Conservation (phyloP, 2,888 invertebrate species). For the Danaus chrysippus region DNA sequence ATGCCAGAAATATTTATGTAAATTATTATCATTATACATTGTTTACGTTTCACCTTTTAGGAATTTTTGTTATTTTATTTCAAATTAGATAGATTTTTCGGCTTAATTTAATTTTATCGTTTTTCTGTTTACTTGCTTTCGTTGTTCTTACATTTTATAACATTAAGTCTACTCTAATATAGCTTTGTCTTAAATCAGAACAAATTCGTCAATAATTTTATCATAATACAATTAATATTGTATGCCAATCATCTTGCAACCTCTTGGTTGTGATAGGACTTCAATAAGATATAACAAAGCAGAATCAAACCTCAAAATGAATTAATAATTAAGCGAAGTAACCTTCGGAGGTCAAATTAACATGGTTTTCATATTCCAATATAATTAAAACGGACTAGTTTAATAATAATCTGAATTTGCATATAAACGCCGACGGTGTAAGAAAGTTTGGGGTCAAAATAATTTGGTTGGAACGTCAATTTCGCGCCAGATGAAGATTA, state of each 20-base stretch:
- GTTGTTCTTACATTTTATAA: too few relatives aligned
- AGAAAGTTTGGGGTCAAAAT: slow-evolving; percentile 8
- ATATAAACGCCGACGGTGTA: not conserved
- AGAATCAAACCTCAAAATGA: not conserved
- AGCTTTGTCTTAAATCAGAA: not conserved
- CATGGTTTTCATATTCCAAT: slow-evolving; percentile 2
- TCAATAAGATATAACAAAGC: not conserved
- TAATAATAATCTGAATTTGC: slow-evolving; percentile 6
- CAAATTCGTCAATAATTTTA: not conserved
- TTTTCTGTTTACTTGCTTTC: too few relatives aligned
- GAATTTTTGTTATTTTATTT: too few relatives aligned
- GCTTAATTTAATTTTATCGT: too few relatives aligned
- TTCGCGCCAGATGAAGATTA: slow-evolving; percentile 8
- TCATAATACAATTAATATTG: not conserved
- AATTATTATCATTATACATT: too few relatives aligned
- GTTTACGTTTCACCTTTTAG: too few relatives aligned
- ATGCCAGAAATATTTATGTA: too few relatives aligned
- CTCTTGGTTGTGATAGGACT: not conserved
- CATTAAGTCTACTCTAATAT: too few relatives aligned
- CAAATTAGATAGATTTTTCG: too few relatives aligned
- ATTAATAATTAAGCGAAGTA: not conserved
- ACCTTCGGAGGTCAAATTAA: slow-evolving; percentile 1
- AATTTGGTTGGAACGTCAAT: slow-evolving; percentile 12
- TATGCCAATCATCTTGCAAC: not conserved
- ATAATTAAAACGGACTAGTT: slow-evolving; percentile 6